phyloP scores from a whole-genome alignment of 2,888 invertebrate species.

The Caenorhabditis sinica region DNA sequence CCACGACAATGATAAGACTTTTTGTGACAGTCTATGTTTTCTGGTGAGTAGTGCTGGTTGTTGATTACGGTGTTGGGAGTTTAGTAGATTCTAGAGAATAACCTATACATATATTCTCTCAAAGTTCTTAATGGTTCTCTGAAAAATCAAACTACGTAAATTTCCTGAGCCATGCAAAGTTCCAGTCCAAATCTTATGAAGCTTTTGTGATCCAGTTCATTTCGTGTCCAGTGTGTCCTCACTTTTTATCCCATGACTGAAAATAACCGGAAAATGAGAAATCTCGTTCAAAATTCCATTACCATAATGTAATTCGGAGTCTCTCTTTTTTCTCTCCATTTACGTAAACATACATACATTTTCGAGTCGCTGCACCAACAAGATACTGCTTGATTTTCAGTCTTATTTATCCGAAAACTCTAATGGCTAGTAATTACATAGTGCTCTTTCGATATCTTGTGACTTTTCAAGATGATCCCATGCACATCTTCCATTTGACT shows the following conservation, averaged over 20 bases:
- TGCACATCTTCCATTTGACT: neutral
- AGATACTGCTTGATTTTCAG: slow-evolving; percentile 20
- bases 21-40: slow-evolving; percentile 24
- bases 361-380: neutral
- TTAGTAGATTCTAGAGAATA: neutral
- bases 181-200: neutral
- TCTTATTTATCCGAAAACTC: slow-evolving; percentile 19
- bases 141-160: too few species aligned
- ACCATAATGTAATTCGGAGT: slow-evolving; percentile 44
- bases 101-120: too few species aligned
- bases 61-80: neutral
- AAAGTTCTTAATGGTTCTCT: too few species aligned
- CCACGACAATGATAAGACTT: slow-evolving; percentile 3
- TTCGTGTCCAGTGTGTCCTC: neutral
- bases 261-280: slow-evolving; percentile 28
- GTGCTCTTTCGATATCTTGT: slow-evolving; percentile 7
- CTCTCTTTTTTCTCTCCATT: slow-evolving; percentile 11
- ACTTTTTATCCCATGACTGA: neutral
- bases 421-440: slow-evolving; percentile 9
- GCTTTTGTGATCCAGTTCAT: neutral
- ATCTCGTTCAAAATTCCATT: slow-evolving; percentile 59
- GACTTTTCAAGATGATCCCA: slow-evolving; percentile 25
- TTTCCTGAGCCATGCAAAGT: too few species aligned
- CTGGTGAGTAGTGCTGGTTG: neutral
- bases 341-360: slow-evolving; percentile 18